Conservation (phyloP, 2,888 invertebrate species). For the Plebejus melissa region DNA sequence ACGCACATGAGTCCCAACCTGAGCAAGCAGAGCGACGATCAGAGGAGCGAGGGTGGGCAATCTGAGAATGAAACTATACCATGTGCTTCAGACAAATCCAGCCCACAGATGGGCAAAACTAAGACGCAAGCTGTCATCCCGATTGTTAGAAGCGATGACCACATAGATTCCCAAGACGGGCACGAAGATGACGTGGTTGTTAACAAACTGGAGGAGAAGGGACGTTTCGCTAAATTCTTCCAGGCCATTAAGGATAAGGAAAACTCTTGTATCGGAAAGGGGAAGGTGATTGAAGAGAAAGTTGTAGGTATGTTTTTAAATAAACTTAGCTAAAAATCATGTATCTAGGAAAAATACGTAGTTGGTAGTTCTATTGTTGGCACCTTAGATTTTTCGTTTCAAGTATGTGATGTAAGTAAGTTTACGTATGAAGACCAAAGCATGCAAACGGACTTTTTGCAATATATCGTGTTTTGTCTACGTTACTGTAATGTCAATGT, state of each 20-base stretch:
- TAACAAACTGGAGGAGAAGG: constrained; percentile 61
- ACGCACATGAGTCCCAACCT: constrained; percentile 62
- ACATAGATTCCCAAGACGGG: constrained; percentile 53
- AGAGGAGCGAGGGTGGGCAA: constrained; percentile 66
- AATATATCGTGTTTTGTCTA: too few relatives aligned
- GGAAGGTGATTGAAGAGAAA: constrained; percentile 70
- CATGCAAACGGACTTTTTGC: too few relatives aligned
- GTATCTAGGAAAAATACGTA: not conserved
- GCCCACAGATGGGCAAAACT: constrained; percentile 63
- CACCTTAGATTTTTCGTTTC: not conserved
- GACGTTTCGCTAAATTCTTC: constrained; percentile 65
- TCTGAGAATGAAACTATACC: constrained; percentile 75
- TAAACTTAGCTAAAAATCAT: too few relatives aligned
- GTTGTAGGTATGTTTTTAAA: constrained; percentile 52
- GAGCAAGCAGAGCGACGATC: constrained; percentile 69
- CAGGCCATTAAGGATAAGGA: constrained; percentile 69
- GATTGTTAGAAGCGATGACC: constrained; percentile 68
- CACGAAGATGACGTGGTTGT: constrained; percentile 65
- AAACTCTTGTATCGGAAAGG: constrained; percentile 71
- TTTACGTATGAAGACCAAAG: too few relatives aligned
- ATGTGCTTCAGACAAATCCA: constrained; percentile 71
- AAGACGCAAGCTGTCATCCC: constrained; percentile 75
- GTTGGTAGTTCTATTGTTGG: not conserved
- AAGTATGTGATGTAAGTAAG: too few relatives aligned
- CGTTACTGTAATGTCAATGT: too few relatives aligned